Base-by-base conservation (phyloP, 2,113 vertebrate genomes). In the Cyphomyrus plagiostoma region DNA sequence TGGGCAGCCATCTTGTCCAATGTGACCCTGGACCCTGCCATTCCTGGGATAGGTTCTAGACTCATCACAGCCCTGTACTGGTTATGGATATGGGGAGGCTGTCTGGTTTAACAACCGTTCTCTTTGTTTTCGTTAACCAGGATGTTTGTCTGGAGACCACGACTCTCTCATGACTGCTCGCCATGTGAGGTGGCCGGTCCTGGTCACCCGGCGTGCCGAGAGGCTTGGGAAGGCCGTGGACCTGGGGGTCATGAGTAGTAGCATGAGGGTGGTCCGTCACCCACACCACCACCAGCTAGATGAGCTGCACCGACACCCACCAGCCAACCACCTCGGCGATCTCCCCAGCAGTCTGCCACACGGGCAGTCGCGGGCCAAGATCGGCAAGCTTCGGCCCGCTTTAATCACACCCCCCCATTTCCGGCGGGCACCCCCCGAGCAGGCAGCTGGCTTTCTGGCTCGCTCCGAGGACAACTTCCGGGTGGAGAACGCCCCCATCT, bases 71-170 rank as follows among this genome's bases (percentile, higher is more conserved):
- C 35, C 15, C 35, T 80, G 13, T 80, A 42, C 15, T 42, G 35
- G 15, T 39, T 42, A 80, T 42, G 70, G 3, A 39, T 39, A 19
- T 35, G 21, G 23, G 83, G 83, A 86, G 23, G n/a, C 4, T 86
- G 15, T 49, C 83, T 26, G 19, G 46, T 50, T 86, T 48, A 50
- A 77, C 35, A 77, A 19, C 74, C 1, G 3, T 56, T 13, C 42
- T 17, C 2, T 80, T 80, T 85, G 35, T 86, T 52, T 83, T 35
- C 83, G 42, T 85, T 84, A 39, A 35, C 30, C 89, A 93, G 93
- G 85, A 23, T 74, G 74, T 23, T 90, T 93, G 88, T 91, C 92
- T 80, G 91, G 87, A 13, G 91, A 92, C 45, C 62, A 88, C 89
- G 91, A 90, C n/a, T 19, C 53, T 19, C 90, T 90, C 70, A 52